A percentile compares a stretch with the other conserved stretches of the same genome.
Conservation (phyloP, 2,888 invertebrate genomes). For the Abrostola triplasia region DNA sequence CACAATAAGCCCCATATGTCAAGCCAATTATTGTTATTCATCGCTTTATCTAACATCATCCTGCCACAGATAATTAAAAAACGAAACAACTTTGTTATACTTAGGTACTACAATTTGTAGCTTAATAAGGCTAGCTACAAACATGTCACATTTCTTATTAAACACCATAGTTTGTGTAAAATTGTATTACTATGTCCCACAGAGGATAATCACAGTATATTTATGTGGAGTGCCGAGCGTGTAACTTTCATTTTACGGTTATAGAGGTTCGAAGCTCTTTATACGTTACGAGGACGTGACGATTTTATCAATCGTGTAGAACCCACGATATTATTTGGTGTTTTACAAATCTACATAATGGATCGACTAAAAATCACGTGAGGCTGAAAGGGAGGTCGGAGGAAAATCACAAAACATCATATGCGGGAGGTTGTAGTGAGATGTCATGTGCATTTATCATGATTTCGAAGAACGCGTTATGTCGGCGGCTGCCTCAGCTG, state of each 20-base stretch:
- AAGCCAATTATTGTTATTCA: no score
- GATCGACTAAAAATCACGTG: no score
- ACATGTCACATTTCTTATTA: slow-evolving; percentile 11
- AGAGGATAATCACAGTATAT: slow-evolving; percentile 32
- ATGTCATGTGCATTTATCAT: no score
- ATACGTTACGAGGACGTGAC: slow-evolving; percentile 28
- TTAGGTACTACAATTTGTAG: background rate
- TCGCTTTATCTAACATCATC: no score
- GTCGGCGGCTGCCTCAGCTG: no score
- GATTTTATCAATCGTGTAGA: slow-evolving; percentile 13
- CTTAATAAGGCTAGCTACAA: slow-evolving; percentile 13
- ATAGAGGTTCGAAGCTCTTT: slow-evolving; percentile 7
- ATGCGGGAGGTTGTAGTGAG: no score
- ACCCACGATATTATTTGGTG: slow-evolving; percentile 2
- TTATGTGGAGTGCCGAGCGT: slow-evolving; percentile 28
- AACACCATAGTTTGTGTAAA: slow-evolving; percentile 23
- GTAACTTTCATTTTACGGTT: slow-evolving; percentile 31
- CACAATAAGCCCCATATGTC: no score
- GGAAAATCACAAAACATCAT: no score
- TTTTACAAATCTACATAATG: slow-evolving; percentile 11
- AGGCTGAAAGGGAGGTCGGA: no score
- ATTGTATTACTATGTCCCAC: slow-evolving; percentile 29
- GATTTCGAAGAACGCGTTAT: no score
- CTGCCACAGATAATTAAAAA: background rate
- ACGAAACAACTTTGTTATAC: background rate